Evolutionary conservation across 1,140 invertebrate species (phyloP), one percentile per base, ranked within the genome.

Genomic region (Rhagoletis zephyria): DNA sequence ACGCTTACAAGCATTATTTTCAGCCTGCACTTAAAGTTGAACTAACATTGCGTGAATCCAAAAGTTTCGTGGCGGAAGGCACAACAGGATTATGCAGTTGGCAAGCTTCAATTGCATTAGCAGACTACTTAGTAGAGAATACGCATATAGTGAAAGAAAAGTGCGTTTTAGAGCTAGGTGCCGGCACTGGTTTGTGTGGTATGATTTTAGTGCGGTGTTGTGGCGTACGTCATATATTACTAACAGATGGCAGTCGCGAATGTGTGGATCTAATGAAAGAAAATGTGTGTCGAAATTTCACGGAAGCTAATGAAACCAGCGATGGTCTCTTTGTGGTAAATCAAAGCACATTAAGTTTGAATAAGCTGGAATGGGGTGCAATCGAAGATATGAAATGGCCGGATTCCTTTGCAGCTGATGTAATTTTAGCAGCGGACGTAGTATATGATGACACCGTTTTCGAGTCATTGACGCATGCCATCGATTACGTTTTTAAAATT

Each of bases 51-150:
- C 89, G 89, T 2, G 92, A 93, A 42, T 92, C 89, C 12, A 93
- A 87, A 1, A 92, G 91, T 87, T 93, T 92, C 63, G 91, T 93
- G 1, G 87, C 87, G 81, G 90, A 92, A 59, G 92, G 92, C 56
- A 93, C 92, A 40, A 93, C 92, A 0, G 92, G 92, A 1, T 85
- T 93, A 9, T 93, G 92, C 86, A 92, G 90, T 12, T 93, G 92
- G 92, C 91, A 92, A 85, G 92, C 92, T 4, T 90, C 92, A 0
- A 56, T 93, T 51, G 91, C 89, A 1, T 63, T 93, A n/a, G 88
- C 89, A 14, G 91, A 93, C 14, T 93, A 90, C 85, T 86, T 93
- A 16, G 60, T 92, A 7, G 85, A 90, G 19, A 89, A 93, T 65
- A 56, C 45, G 0, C 74, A 85, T 3, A 3, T 90, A 42, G 81